Base-by-base conservation (phyloP, 1,140 invertebrate species). In the Ladona fulva region DNA sequence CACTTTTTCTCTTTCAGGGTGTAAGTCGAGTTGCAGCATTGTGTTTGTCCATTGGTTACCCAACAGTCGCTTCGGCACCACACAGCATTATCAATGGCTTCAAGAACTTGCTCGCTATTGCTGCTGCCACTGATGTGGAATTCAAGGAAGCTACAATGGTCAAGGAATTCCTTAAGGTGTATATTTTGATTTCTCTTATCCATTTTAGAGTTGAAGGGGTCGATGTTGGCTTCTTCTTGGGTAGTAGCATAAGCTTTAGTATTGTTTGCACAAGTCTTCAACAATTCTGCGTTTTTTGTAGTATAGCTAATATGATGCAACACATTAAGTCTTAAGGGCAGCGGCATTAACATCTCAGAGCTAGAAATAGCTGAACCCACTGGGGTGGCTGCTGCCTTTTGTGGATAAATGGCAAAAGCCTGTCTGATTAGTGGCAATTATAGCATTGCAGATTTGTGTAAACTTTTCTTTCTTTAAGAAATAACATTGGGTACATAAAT, bases 51-150 rank as follows among this genome's bases (percentile, higher is more conserved):
- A 96, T 99, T 83, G 94, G 95, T 42, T 99, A 99, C 87, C 98
- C 98, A 79, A 99, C 97, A 19, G 86, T 97, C 79, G 97, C 96
- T 66, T 99, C 97, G 77, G 97, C 91, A 42, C 97, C 98, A 52
- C 98, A 99, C 89, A 97, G 95, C 84, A 92, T 99, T 82, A 93
- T 94, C 84, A 98, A 99, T 84, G 98, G 97, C 77, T 97, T 99
- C 90, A 99, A 98, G 90, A 98, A 97, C 86, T 87, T 99, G 82
- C 89, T 99, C 87, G 96, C 97, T 80, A 88, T 99, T 84, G 97
- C 97, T 84, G 95, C 96, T 76, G 95, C 91, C 81, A 99, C 98
- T 79, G 97, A 99, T 74, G 91, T 98, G 79, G 92, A 94, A 80
- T 99, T 99, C 88, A 91, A 94, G 84, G 93, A 99, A 87, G 98